Evolutionary conservation across 2,888 invertebrate species (phyloP).

Genomic region (Mongoloraphidia duomilia): DNA sequence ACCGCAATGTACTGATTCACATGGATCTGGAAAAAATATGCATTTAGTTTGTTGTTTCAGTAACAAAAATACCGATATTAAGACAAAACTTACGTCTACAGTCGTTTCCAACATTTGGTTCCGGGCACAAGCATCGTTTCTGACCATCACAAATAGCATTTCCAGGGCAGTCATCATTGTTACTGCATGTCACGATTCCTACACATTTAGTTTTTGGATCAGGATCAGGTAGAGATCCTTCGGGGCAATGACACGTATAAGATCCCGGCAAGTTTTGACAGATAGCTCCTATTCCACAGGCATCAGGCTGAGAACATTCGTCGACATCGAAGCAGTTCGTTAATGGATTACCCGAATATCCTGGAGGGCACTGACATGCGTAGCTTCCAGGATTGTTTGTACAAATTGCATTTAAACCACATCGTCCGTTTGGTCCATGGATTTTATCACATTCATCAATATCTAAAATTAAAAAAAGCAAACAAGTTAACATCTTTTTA

Average conservation of each 20-base stretch:
- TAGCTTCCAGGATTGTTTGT: slow-evolving; percentile 68
- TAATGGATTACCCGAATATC: slow-evolving; percentile 73
- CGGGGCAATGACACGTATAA: slow-evolving; percentile 67
- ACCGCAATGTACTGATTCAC: slow-evolving; percentile 71
- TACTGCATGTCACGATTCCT: slow-evolving; percentile 63
- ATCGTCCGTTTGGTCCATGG: slow-evolving; percentile 65
- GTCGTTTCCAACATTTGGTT: slow-evolving; percentile 81
- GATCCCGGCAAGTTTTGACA: slow-evolving; percentile 68
- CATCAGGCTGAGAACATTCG: slow-evolving; percentile 56
- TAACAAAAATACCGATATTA: background rate
- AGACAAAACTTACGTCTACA: slow-evolving; percentile 64
- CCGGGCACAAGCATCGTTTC: slow-evolving; percentile 73
- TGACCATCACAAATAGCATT: slow-evolving; percentile 72
- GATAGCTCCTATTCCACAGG: slow-evolving; percentile 68
- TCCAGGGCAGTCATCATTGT: slow-evolving; percentile 71
- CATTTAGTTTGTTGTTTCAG: background rate
- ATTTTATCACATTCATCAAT: slow-evolving; percentile 77
- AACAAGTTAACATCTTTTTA: slow-evolving; percentile 2
- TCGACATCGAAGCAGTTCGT: slow-evolving; percentile 70
- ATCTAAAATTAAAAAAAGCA: slow-evolving; percentile 43
- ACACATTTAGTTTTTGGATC: slow-evolving; percentile 70
- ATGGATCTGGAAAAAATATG: slow-evolving; percentile 55
- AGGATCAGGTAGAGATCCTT: slow-evolving; percentile 68
- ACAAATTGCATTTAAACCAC: slow-evolving; percentile 72
- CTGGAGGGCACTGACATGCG: slow-evolving; percentile 67